These are phyloP conservation scores for Bostrychus sinensis DNA, from an alignment of 2,113 vertebrate genomes.

Conservation along the genomic window DNA sequence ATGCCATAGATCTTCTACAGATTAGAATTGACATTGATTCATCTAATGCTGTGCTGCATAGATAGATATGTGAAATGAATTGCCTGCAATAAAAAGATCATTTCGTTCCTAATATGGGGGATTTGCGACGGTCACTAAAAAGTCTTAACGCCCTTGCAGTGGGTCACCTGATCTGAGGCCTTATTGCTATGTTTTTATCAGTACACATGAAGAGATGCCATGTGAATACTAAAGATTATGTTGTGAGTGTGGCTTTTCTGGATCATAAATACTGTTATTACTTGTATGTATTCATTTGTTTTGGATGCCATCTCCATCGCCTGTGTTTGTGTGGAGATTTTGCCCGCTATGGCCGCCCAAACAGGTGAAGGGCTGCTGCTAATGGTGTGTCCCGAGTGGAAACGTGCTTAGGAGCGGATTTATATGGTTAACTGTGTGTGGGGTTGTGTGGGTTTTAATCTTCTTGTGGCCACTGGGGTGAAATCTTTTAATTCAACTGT, in stretches of 20 bases:
- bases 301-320: conserved; percentile 17
- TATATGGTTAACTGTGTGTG: conserved; percentile 19
- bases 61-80: conserved; percentile 53
- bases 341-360: conserved; percentile 4
- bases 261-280: conserved; percentile 44
- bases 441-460: conserved; percentile 12
- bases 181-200: conserved; percentile 54
- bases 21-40: conserved; percentile 60
- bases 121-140: conserved; percentile 60
- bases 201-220: conserved; percentile 65
- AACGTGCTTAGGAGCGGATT: conserved; percentile 25
- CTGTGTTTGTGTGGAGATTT: conserved; percentile 33
- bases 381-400: conserved; percentile 20
- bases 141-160: conserved; percentile 52
- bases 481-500: conserved; percentile 63
- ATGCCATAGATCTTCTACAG: conserved; percentile 12
- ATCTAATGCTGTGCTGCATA: conserved; percentile 30
- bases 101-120: conserved; percentile 55
- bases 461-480: conserved; percentile 33
- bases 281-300: conserved; percentile 40
- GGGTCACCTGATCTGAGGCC: conserved; percentile 48
- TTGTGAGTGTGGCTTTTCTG: conserved; percentile 35
- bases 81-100: conserved; percentile 49
- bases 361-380: conserved; percentile 19
- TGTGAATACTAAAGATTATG: conserved; percentile 53